Evolutionary conservation across 2,113 vertebrate species (phyloP).

Genomic region (Prietella phreatophila): DNA sequence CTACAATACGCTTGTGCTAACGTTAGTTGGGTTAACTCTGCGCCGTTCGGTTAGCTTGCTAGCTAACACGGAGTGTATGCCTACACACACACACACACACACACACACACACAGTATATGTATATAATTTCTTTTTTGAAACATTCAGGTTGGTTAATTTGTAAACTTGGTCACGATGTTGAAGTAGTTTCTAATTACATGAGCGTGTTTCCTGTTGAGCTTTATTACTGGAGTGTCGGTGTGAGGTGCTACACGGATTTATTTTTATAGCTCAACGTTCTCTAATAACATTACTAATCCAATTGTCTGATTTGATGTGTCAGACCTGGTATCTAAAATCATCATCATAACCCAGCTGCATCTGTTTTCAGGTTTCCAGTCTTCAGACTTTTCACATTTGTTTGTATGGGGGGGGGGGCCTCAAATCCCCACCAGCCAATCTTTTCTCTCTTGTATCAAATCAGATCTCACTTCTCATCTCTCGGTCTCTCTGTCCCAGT

Average conservation of each 20-base stretch:
- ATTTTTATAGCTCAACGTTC: neutral
- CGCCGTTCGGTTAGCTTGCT: neutral
- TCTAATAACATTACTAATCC: neutral
- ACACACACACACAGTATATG: too few relatives aligned
- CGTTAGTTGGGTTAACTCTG: neutral
- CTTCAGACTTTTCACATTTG: neutral
- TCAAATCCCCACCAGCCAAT: too few relatives aligned
- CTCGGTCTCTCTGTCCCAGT: constrained; percentile 73
- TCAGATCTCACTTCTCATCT: constrained; percentile 48
- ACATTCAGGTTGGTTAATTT: too few relatives aligned
- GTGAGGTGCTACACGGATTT: neutral
- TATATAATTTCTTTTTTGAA: too few relatives aligned
- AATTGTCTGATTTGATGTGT: neutral
- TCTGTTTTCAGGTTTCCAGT: neutral
- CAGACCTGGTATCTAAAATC: neutral
- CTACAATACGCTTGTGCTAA: neutral
- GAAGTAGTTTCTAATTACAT: neutral
- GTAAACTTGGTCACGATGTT: too few relatives aligned
- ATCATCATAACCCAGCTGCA: neutral
- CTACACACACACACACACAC: too few relatives aligned
- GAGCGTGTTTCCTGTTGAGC: neutral
- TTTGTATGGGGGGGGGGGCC: neutral
- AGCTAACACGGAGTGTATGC: neutral
- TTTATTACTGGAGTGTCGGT: neutral
- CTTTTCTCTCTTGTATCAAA: neutral